These are phyloP conservation scores for Xiphophorus hellerii DNA, from an alignment of 2,113 vertebrate species.

Conservation along the genomic window DNA sequence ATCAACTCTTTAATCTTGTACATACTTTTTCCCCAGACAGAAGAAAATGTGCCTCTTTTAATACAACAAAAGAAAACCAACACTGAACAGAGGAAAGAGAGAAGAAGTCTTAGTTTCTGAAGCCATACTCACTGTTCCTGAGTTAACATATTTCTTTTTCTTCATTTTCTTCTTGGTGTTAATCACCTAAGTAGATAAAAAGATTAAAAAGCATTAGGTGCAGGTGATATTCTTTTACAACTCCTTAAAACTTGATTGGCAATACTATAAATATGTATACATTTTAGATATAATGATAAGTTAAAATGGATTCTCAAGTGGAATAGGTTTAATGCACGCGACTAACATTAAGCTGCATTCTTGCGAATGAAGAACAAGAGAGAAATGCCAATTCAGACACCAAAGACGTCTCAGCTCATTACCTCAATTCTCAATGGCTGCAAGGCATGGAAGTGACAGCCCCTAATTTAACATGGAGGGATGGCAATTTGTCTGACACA, in stretches of 20 bases:
- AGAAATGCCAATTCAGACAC: constrained; percentile 62
- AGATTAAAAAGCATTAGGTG: constrained; percentile 31
- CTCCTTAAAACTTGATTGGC: background rate
- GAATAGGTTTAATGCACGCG: constrained; percentile 17
- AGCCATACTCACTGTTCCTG: constrained; percentile 88
- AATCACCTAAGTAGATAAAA: constrained; percentile 83
- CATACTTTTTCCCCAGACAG: background rate
- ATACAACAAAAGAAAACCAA: background rate
- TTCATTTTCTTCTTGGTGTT: constrained; percentile 97
- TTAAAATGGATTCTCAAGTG: background rate
- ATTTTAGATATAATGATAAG: background rate
- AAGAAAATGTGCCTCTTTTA: background rate
- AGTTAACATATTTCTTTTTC: constrained; percentile 96
- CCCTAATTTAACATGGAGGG: constrained; percentile 71
- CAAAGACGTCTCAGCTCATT: constrained; percentile 72
- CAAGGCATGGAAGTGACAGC: constrained; percentile 72
- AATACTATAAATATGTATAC: background rate
- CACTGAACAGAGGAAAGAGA: background rate
- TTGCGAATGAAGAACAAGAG: constrained; percentile 44
- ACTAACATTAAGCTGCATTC: constrained; percentile 27
- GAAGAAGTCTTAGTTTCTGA: constrained; percentile 9
- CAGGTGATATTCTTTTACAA: background rate
- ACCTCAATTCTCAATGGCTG: constrained; percentile 57
- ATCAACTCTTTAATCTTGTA: background rate
- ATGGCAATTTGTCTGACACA: constrained; percentile 76